A percentile compares a stretch with the other conserved stretches of the same genome.
phyloP scores from a whole-genome alignment of 2,888 invertebrate genomes.

The Heteropelma amictum region DNA sequence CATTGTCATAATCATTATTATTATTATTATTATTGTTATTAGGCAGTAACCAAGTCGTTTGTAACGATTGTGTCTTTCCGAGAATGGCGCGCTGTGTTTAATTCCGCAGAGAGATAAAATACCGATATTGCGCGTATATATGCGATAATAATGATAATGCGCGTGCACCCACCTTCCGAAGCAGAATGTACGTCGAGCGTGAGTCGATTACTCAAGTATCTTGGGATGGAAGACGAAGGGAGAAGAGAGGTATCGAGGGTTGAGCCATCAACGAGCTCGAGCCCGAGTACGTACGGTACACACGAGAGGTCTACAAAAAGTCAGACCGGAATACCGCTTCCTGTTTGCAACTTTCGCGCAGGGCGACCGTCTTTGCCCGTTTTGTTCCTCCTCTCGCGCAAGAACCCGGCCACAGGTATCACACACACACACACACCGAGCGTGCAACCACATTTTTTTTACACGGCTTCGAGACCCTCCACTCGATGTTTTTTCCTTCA shows the following conservation, averaged over 20 bases:
- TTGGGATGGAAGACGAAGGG: not conserved
- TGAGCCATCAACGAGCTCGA: slow-evolving; percentile 17
- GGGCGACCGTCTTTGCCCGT: not conserved
- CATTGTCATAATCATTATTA: not conserved
- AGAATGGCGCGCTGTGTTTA: not conserved
- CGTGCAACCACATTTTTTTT: too few species aligned
- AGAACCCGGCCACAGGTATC: too few species aligned
- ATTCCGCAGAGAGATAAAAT: not conserved
- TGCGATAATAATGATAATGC: slow-evolving; percentile 8
- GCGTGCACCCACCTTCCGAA: slow-evolving; percentile 38
- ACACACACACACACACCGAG: too few species aligned
- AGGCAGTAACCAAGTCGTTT: not conserved
- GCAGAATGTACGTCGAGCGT: slow-evolving; percentile 43
- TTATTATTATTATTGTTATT: not conserved
- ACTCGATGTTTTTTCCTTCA: too few species aligned
- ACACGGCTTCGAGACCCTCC: too few species aligned
- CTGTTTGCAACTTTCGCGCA: slow-evolving; percentile 42
- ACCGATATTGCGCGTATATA: not conserved
- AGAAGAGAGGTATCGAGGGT: not conserved
- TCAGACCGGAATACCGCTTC: slow-evolving; percentile 61
- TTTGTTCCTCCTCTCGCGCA: not conserved
- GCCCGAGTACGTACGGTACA: slow-evolving; percentile 35
- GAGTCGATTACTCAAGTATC: slow-evolving; percentile 51
- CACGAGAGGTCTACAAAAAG: slow-evolving; percentile 51
- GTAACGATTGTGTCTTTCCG: not conserved